Evolutionary conservation across 2,113 vertebrate species (phyloP).

Genomic region (Oreochromis aureus): DNA sequence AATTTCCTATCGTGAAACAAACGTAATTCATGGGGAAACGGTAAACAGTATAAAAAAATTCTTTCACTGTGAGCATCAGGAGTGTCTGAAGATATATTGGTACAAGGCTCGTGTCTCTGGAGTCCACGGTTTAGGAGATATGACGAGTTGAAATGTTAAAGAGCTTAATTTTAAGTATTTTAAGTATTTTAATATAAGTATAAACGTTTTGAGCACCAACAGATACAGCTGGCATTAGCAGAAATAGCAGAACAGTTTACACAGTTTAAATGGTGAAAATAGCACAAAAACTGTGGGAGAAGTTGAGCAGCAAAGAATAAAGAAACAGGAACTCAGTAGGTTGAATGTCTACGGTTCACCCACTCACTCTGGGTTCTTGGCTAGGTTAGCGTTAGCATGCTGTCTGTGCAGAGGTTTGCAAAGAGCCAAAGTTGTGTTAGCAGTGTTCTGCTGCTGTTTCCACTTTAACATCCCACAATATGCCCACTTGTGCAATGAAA

Average conservation of each 20-base stretch:
- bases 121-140: neutral
- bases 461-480: neutral
- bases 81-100: neutral
- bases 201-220: neutral
- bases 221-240: neutral
- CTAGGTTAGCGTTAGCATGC: neutral
- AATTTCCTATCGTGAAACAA: neutral
- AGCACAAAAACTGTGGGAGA: rapidly evolving
- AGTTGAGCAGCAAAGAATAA: neutral
- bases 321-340: neutral
- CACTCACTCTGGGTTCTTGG: neutral
- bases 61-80: neutral
- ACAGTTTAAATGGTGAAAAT: neutral
- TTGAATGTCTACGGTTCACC: rapidly evolving
- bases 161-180: neutral
- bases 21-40: rapidly evolving
- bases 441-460: neutral
- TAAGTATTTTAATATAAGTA: neutral
- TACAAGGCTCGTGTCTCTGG: neutral
- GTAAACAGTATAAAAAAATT: neutral
- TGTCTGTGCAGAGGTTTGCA: neutral
- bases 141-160: neutral
- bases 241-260: neutral
- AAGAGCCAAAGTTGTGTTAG: neutral
- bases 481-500: neutral